A percentile compares a stretch with the other conserved stretches of the same genome.
Conservation (phyloP, 2,113 vertebrate genomes). For the Leucoraja erinaceus region DNA sequence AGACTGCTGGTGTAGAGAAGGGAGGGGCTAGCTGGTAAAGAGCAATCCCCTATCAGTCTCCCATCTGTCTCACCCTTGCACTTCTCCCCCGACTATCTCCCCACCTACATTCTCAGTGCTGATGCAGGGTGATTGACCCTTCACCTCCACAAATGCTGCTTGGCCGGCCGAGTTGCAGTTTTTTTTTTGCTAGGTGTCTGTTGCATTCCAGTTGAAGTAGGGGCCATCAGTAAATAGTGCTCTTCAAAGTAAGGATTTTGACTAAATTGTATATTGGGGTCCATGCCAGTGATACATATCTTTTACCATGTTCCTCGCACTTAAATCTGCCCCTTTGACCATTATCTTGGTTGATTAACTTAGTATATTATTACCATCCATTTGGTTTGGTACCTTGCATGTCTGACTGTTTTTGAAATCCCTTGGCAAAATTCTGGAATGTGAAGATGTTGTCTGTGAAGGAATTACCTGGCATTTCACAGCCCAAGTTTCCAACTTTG, state of each 20-base stretch:
- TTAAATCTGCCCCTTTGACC: not conserved
- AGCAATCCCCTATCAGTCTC: too few relatives aligned
- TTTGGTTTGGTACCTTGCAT: not conserved
- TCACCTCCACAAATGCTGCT: too few relatives aligned
- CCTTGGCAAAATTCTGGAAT: not conserved
- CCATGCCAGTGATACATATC: not conserved
- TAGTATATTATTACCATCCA: not conserved
- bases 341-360: not conserved
- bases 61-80: too few relatives aligned
- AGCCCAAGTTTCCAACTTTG: not conserved
- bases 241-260: not conserved
- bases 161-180: too few relatives aligned
- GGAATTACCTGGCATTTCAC: not conserved
- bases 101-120: too few relatives aligned
- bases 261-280: not conserved
- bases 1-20: too few relatives aligned
- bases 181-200: too few relatives aligned
- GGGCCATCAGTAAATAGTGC: not conserved
- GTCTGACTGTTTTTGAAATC: not conserved
- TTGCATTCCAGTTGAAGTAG: not conserved
- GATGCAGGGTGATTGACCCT: too few relatives aligned
- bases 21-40: too few relatives aligned
- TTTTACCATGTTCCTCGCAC: not conserved
- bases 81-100: too few relatives aligned
- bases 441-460: not conserved